Evolutionary conservation across 1,140 invertebrate genomes (phyloP), one percentile per base, ranked within the genome.

Genomic region (Drosophila pseudoobscura): DNA sequence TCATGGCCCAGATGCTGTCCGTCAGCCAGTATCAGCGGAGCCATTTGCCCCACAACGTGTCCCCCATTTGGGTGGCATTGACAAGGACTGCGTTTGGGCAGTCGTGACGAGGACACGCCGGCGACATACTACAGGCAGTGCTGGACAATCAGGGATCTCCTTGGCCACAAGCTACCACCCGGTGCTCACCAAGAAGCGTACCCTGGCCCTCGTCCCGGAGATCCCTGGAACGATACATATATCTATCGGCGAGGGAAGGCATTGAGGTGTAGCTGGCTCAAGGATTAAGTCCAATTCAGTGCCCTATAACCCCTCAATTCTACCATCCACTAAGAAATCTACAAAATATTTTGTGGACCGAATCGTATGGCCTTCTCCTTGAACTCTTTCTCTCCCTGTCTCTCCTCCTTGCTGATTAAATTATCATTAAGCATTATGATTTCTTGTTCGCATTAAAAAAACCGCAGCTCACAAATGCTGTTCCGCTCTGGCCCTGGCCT

Each of bases 1-100:
- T 98, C 9, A 94, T 97, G 13, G 97, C 98, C 13, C 98, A 99
- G 92, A 96, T 99, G 95, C 91, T 99, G 1, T 98, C 98, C 0
- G 98, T 96, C 5, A 96, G 99, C 94, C 92, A 99, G 62, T 99
- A 99, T 91, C 96, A 98, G 84, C 97, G 98, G 77, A 94, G 99
- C 68, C 99, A 99, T 91, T 99, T 99, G 92, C 99, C 99, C 0
- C 99, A 99, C 91, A 99, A 99, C 91, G 96, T 99, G 8, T 96
- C 96, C 39, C 99, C 98, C 91, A 95, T 99, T 92, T 99, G 54
- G 98, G 97, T 71, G 99, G 99, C 0, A 90, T 97, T 15, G 96
- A 97, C 92, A 93, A 15, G 15, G 15, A n/a, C n/a, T n/a, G n/a
- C n/a, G n/a, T n/a, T n/a, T n/a, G n/a, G n/a, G n/a, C n/a, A n/a